Evolutionary conservation across 2,888 invertebrate genomes (phyloP), one percentile per base, ranked within the genome.

Genomic region (Ceraclea dissimilis): DNA sequence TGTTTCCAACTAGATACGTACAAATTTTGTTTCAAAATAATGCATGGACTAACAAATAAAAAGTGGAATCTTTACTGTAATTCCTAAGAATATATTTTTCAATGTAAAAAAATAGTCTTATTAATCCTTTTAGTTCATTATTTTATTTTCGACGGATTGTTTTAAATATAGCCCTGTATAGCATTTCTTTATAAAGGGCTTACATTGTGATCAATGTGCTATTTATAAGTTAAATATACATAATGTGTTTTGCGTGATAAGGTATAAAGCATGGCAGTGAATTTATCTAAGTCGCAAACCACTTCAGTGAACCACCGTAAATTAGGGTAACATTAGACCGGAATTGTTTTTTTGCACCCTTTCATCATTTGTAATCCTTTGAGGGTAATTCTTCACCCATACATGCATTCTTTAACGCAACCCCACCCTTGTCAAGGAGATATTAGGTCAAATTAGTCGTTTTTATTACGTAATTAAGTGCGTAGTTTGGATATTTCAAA

Each of bases 151-250:
- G n/a, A n/a, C n/a, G n/a, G n/a, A n/a, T n/a, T n/a, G n/a, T n/a
- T 26, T 10, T 10, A 26, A 26, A 26, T 26, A 26, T 26, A 26
- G 10, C 26, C 26, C 26, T 26, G 26, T 10, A 26, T 26, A 26
- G 10, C 5, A 26, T 26, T 26, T 26, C 10, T 6, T 10, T 10
- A 26, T 26, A 10, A 26, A 26, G 26, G 26, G 26, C 10, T 26
- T 10, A 26, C 26, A 26, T 26, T 26, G 59, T 59, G 59, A 59
- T 59, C 59, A 59, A 59, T 59, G 59, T 49, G 5, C 57, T 57
- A 57, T 59, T 59, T 59, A 59, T 57, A 59, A 59, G 54, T 59
- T 57, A 47, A 54, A 54, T 26, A 26, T n/a, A n/a, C 56, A 56
- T 54, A 48, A 54, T 54, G 57, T 57, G 57, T 59, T 57, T 57